Percentiles rank a stretch among this genome's conserved stretches.
Conservation (phyloP, 2,113 vertebrate genomes). For the Alces alces region DNA sequence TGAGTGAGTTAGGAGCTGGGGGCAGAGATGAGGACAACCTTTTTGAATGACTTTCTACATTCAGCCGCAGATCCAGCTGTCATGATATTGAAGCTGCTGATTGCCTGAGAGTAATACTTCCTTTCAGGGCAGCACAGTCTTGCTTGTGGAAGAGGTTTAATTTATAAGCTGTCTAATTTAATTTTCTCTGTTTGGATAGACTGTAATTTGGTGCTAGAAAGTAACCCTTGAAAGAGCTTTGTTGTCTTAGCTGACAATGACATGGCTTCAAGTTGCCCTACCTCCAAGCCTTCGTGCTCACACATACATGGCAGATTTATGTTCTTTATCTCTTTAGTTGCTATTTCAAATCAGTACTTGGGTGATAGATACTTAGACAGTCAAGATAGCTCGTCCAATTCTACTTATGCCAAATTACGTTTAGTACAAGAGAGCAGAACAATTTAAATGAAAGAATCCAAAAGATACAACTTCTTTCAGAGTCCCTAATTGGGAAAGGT, state of each 20-base stretch:
- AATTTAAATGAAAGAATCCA: constrained; percentile 72
- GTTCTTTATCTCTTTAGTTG: constrained; percentile 73
- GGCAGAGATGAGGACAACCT: neutral
- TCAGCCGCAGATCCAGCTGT: constrained; percentile 26
- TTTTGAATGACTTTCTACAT: constrained; percentile 39
- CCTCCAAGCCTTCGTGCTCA: constrained; percentile 65
- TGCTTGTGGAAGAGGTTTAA: constrained; percentile 77
- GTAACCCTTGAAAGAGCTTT: constrained; percentile 71
- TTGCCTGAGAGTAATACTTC: constrained; percentile 63
- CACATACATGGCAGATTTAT: constrained; percentile 70
- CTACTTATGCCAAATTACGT: constrained; percentile 77
- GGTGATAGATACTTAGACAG: constrained; percentile 67
- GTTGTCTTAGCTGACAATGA: constrained; percentile 75
- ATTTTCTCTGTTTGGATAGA: constrained; percentile 81
- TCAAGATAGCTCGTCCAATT: constrained; percentile 73
- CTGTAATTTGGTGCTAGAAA: constrained; percentile 75
- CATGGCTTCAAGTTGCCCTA: constrained; percentile 56
- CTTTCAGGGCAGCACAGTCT: constrained; percentile 70
- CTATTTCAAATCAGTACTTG: constrained; percentile 71
- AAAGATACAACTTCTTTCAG: constrained; percentile 72
- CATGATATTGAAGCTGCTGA: constrained; percentile 52
- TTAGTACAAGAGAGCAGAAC: constrained; percentile 60
- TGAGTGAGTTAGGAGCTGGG: neutral
- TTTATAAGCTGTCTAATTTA: constrained; percentile 80
- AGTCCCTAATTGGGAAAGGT: constrained; percentile 44